Conservation (phyloP, 2,113 vertebrate genomes). For the Spea bombifrons region DNA sequence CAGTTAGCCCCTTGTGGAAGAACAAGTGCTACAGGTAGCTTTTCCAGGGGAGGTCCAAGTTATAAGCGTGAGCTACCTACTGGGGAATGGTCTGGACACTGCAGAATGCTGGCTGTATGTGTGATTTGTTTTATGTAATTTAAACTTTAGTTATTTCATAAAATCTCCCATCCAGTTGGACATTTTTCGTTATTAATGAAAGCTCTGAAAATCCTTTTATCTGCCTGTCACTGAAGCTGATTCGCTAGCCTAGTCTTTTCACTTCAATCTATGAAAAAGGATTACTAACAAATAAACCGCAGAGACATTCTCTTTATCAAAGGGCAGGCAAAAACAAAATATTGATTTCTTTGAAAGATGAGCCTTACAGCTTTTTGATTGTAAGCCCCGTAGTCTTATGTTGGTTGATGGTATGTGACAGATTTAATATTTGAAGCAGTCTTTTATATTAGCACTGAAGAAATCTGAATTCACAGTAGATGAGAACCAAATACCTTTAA, state of each 20-base stretch:
- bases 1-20: too few species aligned
- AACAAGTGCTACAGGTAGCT: too few species aligned
- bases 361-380: constrained; percentile 11
- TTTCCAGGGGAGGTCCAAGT: too few species aligned
- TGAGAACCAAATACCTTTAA: constrained; percentile 7
- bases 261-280: constrained; percentile 25
- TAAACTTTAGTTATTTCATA: neutral
- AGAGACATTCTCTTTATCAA: constrained; percentile 15
- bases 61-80: too few species aligned
- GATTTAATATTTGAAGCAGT: constrained; percentile 26
- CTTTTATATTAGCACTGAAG: constrained; percentile 26
- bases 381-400: constrained; percentile 29
- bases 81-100: too few species aligned
- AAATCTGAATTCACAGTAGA: constrained; percentile 13
- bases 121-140: too few species aligned
- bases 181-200: constrained; percentile 11
- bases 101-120: too few species aligned
- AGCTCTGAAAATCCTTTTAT: constrained; percentile 17
- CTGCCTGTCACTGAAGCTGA: constrained; percentile 4
- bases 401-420: constrained; percentile 27
- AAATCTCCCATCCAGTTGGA: neutral
- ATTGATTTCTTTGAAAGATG: constrained; percentile 37
- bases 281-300: constrained; percentile 32
- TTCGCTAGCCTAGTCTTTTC: constrained; percentile 11
- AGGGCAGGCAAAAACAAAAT: constrained; percentile 22